These are phyloP conservation scores for Cervus canadensis DNA, from an alignment of 2,113 vertebrate genomes.

Conservation along the genomic window DNA sequence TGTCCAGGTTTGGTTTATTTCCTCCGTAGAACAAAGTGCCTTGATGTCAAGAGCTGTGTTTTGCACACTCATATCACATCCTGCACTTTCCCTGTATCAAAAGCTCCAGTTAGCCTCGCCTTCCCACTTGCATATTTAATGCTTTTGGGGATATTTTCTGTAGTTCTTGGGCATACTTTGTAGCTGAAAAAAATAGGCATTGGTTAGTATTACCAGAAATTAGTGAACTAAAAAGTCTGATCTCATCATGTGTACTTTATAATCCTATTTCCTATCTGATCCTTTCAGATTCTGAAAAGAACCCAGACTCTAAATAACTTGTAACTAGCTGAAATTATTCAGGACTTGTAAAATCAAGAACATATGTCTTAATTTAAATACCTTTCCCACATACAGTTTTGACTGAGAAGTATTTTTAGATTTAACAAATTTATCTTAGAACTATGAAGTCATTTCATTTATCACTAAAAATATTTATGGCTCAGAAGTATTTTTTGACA, in stretches of 20 bases:
- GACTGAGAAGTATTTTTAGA: conserved; percentile 10
- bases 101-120: not conserved
- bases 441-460: conserved; percentile 3
- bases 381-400: not conserved
- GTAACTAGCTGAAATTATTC: not conserved
- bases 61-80: not conserved
- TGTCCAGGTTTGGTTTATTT: not conserved
- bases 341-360: not conserved
- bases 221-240: not conserved
- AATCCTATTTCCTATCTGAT: not conserved
- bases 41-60: not conserved
- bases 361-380: conserved; percentile 34
- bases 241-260: not conserved
- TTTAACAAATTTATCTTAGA: conserved; percentile 32
- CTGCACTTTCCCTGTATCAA: not conserved
- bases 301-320: not conserved
- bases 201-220: not conserved
- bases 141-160: not conserved
- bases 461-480: not conserved
- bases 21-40: not conserved
- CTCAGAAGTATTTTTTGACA: not conserved
- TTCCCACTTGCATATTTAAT: not conserved
- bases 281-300: conserved; percentile 1
- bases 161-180: not conserved
- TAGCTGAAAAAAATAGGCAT: not conserved